phyloP scores from a whole-genome alignment of 92 coral and sea anemone genomes.

The Parazoanthus darwini region DNA sequence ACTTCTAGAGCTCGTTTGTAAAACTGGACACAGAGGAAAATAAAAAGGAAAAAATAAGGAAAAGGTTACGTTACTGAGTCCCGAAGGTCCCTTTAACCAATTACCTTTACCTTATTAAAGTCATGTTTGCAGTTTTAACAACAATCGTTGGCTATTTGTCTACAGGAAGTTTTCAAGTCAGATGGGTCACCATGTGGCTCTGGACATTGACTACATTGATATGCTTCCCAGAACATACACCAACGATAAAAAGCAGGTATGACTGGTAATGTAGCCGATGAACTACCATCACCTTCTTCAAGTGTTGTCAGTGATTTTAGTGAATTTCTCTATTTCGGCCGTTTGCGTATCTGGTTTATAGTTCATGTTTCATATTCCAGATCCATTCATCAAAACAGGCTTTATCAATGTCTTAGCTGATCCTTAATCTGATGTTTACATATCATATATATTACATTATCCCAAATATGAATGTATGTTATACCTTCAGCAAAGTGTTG shows the following conservation, averaged over 20 bases:
- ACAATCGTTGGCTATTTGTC: background rate
- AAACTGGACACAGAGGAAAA: too few relatives aligned
- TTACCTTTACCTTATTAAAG: background rate
- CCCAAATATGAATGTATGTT: background rate
- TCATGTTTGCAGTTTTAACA: background rate
- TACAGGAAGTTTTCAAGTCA: constrained; percentile 74
- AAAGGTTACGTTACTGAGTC: too few relatives aligned
- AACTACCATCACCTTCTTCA: background rate
- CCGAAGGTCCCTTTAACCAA: too few relatives aligned
- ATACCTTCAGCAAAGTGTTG: background rate
- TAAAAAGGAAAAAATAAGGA: too few relatives aligned
- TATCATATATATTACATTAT: background rate
- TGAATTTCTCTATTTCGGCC: background rate
- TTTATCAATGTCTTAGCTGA: background rate
- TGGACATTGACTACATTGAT: constrained; percentile 86
- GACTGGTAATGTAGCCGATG: too few relatives aligned
- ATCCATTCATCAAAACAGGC: background rate
- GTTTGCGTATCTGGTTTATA: background rate
- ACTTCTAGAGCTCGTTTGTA: too few relatives aligned
- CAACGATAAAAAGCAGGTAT: constrained; percentile 54
- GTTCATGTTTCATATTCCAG: too few relatives aligned
- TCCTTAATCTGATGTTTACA: background rate
- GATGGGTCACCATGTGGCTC: constrained; percentile 70
- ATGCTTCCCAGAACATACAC: constrained; percentile 67
- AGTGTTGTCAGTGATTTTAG: background rate